These are phyloP conservation scores for Cataglyphis altisquamis DNA, from an alignment of 2,888 invertebrate genomes.

Conservation along the genomic window DNA sequence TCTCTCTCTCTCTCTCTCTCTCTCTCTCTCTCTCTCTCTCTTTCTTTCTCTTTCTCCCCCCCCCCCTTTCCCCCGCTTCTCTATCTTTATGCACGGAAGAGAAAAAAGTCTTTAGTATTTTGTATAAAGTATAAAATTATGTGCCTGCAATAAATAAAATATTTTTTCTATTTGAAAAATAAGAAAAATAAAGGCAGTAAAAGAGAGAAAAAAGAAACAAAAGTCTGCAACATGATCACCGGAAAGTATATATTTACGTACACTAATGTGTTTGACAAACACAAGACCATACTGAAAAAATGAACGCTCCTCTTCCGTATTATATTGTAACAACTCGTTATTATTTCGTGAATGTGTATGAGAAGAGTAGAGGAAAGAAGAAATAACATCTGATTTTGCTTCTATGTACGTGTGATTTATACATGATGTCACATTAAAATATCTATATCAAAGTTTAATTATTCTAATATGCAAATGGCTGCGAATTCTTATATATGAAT, in stretches of 20 bases:
- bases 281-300: slow-evolving; percentile 6
- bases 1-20: too few relatives aligned
- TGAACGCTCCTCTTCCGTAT: slow-evolving; percentile 14
- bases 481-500: not conserved
- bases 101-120: slow-evolving; percentile 3
- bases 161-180: not conserved
- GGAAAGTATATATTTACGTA: slow-evolving; percentile 28
- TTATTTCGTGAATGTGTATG: not conserved
- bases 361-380: not conserved
- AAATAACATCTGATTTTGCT: not conserved
- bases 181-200: not conserved
- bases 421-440: not conserved
- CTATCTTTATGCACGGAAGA: not conserved
- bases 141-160: not conserved
- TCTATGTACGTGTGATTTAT: not conserved
- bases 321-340: slow-evolving; percentile 5
- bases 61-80: not conserved
- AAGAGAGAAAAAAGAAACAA: not conserved
- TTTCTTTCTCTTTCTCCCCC: not conserved
- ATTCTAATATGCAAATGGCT: not conserved
- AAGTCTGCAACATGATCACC: not conserved
- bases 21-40: not conserved
- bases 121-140: not conserved
- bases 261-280: slow-evolving; percentile 67
- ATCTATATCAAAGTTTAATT: slow-evolving; percentile 10